Base-by-base conservation (phyloP, 2,888 invertebrate genomes). In the Gerosis bhagava region DNA sequence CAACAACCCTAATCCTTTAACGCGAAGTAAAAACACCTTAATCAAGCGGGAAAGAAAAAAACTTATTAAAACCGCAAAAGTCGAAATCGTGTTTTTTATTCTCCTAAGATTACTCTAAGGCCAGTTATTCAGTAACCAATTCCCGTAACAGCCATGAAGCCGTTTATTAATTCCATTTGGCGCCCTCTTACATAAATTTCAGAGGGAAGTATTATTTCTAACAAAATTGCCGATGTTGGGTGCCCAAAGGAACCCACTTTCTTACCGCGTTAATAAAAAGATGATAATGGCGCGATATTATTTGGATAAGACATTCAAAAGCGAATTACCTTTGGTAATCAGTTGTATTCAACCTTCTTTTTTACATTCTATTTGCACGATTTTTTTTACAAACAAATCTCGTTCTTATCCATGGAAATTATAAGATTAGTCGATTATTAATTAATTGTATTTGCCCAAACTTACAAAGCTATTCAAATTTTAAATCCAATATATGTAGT, bases 241-340 rank as follows among this genome's bases (percentile, higher is more conserved):
- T 32, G 22, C 29, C 47, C 28, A 37, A 10, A 11, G 47, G 31
- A 32, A n/a, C 49, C 32, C 49, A 50, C 39, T n/a, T 44, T 52
- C 52, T 29, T 36, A 29, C 42, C 41, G 50, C 51, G 45, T 50
- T 53, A 44, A 51, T 56, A 55, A 55, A 57, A 52, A 50, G 36
- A 47, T 52, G 51, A 55, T 56, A 51, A 54, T 47, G 47, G 51
- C 45, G 31, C 29, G 51, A 56, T 54, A 53, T 58, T 58, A 53
- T 56, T 58, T 54, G 54, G 52, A 52, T 58, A 55, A 53, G 50
- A 45, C 49, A 50, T 51, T 57, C 51, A 50, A 49, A 54, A 49
- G 51, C 51, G 49, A 51, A 57, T 55, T 53, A 54, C 52, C 41
- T 48, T 50, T 26, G 29, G 26, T 24, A n/a, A n/a, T 31, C 44